These are phyloP conservation scores for Myiotriccus ornatus DNA, from an alignment of 2,797 vertebrate species.

Conservation along the genomic window DNA sequence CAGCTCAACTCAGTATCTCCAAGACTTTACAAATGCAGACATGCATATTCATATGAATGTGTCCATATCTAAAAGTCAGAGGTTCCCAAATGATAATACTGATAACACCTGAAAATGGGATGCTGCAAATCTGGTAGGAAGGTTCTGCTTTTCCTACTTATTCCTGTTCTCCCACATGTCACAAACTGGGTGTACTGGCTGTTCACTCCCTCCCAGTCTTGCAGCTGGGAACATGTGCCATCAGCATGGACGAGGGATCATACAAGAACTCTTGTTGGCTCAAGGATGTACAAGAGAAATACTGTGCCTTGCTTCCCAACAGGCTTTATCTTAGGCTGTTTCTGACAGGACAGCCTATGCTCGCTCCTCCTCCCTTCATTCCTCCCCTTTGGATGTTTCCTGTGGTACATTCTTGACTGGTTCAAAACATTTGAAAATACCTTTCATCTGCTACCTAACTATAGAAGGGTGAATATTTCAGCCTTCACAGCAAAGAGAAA, in stretches of 20 bases:
- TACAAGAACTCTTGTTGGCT: neutral
- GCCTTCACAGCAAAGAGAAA: neutral
- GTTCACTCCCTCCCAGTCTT: neutral
- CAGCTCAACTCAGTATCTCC: neutral
- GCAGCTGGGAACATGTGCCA: neutral
- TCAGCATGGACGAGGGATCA: neutral
- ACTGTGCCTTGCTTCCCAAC: neutral
- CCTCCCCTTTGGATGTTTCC: neutral
- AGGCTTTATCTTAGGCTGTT: neutral
- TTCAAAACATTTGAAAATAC: neutral
- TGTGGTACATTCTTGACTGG: neutral
- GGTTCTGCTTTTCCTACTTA: neutral
- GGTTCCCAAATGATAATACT: neutral
- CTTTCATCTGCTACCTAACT: neutral
- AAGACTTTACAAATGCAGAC: neutral
- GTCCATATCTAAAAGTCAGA: neutral
- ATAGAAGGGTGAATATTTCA: neutral
- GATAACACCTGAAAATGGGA: neutral
- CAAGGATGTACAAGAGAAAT: neutral
- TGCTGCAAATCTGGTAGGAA: neutral
- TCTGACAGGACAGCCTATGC: neutral
- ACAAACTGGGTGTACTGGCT: neutral
- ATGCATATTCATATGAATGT: rapidly evolving
- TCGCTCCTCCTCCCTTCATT: neutral
- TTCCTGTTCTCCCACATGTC: neutral